Percentiles rank a stretch among this genome's conserved stretches.
Conservation (phyloP, 2,797 vertebrate species). For the Hypotaenidia okinawae region DNA sequence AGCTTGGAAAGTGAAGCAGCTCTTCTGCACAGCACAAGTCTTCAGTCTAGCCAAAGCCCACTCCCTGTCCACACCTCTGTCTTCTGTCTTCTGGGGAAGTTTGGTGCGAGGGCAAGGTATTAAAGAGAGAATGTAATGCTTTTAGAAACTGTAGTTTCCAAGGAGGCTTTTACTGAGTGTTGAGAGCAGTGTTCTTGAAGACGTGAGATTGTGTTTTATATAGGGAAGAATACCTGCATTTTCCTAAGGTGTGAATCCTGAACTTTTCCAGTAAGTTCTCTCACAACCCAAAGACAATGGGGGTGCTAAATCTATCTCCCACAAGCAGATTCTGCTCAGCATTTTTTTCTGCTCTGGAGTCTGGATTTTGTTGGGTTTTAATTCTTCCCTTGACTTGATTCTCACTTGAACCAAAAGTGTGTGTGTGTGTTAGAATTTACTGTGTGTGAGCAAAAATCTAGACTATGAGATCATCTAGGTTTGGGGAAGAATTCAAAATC, state of each 20-base stretch:
- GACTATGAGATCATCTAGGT: background rate
- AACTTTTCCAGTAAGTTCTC: background rate
- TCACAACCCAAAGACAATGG: background rate
- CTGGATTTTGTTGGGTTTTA: background rate
- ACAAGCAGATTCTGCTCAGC: background rate
- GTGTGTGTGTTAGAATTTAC: background rate
- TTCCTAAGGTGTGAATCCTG: background rate
- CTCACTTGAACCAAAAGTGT: background rate
- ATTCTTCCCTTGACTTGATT: background rate
- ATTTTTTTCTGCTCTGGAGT: background rate
- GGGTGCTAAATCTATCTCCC: background rate
- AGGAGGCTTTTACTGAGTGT: background rate
- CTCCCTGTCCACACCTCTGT: accelerated
- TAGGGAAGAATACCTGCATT: background rate
- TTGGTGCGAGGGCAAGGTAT: background rate
- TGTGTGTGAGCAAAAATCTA: background rate
- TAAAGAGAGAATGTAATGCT: background rate
- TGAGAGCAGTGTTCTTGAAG: background rate
- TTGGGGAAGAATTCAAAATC: background rate
- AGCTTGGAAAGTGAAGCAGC: background rate
- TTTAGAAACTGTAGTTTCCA: background rate
- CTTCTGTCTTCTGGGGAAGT: background rate
- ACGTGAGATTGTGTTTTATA: background rate
- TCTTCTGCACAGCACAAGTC: background rate
- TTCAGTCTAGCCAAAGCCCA: background rate